A percentile compares a stretch with the other conserved stretches of the same genome.
These are phyloP conservation scores for Rhinella marina DNA, from an alignment of 2,797 vertebrate genomes.

Conservation along the genomic window DNA sequence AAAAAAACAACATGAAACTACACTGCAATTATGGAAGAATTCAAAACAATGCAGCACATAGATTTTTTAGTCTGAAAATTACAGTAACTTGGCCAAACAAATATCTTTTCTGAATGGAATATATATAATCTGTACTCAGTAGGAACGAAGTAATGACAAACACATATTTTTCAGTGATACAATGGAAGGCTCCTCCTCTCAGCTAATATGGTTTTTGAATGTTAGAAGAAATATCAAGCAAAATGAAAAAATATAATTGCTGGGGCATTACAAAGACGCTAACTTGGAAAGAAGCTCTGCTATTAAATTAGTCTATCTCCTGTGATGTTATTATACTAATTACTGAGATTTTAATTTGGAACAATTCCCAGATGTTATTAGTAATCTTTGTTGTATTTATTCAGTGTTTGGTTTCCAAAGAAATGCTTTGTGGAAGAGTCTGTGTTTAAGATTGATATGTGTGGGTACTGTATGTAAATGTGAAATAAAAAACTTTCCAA, in stretches of 20 bases:
- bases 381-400: slow-evolving; percentile 59
- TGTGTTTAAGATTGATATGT: slow-evolving; percentile 50
- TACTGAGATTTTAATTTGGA: slow-evolving; percentile 61
- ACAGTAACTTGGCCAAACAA: slow-evolving; percentile 49
- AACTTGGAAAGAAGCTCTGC: slow-evolving; percentile 59
- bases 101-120: slow-evolving; percentile 33
- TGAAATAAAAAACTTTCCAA: slow-evolving; percentile 20
- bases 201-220: slow-evolving; percentile 37
- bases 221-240: slow-evolving; percentile 39
- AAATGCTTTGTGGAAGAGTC: slow-evolving; percentile 50
- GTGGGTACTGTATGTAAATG: slow-evolving; percentile 41
- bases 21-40: slow-evolving; percentile 33
- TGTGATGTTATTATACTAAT: slow-evolving; percentile 60
- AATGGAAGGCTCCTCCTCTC: slow-evolving; percentile 36
- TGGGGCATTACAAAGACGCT: slow-evolving; percentile 53
- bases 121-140: slow-evolving; percentile 28
- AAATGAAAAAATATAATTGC: slow-evolving; percentile 55
- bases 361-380: slow-evolving; percentile 61
- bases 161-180: slow-evolving; percentile 23
- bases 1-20: slow-evolving; percentile 12
- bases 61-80: slow-evolving; percentile 32
- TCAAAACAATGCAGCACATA: slow-evolving; percentile 12
- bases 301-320: slow-evolving; percentile 61
- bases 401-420: slow-evolving; percentile 48
- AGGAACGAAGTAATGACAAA: slow-evolving; percentile 33